Percentiles rank a stretch among this genome's conserved stretches.
Conservation (phyloP, 2,113 vertebrate genomes). For the Myrmophylax atrothorax region DNA sequence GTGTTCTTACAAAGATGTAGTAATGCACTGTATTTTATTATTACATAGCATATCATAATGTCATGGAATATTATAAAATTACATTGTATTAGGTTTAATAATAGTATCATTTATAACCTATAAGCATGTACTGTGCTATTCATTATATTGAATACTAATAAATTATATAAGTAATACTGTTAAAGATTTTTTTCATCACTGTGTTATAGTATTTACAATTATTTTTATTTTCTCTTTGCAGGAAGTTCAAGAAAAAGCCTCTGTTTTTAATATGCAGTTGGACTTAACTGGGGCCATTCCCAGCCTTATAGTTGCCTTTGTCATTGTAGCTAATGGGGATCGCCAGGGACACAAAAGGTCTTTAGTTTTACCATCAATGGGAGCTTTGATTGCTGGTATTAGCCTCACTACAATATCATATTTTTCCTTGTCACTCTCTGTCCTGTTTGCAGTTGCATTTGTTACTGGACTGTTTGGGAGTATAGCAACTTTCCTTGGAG, state of each 20-base stretch:
- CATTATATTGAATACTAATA: neutral
- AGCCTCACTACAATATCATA: slow-evolving; percentile 79
- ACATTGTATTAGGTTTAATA: neutral
- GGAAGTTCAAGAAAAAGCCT: slow-evolving; percentile 89
- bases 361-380: slow-evolving; percentile 83
- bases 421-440: slow-evolving; percentile 82
- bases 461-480: slow-evolving; percentile 86
- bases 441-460: slow-evolving; percentile 80
- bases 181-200: neutral
- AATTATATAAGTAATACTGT: neutral
- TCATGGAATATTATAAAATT: neutral
- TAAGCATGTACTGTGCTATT: neutral
- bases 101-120: neutral
- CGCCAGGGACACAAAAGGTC: slow-evolving; percentile 86
- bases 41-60: neutral
- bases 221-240: slow-evolving; percentile 70
- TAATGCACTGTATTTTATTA: neutral
- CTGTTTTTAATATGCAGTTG: slow-evolving; percentile 84
- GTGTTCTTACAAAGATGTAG: neutral
- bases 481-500: slow-evolving; percentile 85
- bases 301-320: slow-evolving; percentile 85
- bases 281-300: slow-evolving; percentile 84
- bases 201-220: neutral
- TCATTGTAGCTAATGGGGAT: slow-evolving; percentile 90
- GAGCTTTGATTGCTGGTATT: slow-evolving; percentile 74